Evolutionary conservation across 2,888 invertebrate species (phyloP), one percentile per base, ranked within the genome.

Genomic region (Nephrocerus scutellatus): DNA sequence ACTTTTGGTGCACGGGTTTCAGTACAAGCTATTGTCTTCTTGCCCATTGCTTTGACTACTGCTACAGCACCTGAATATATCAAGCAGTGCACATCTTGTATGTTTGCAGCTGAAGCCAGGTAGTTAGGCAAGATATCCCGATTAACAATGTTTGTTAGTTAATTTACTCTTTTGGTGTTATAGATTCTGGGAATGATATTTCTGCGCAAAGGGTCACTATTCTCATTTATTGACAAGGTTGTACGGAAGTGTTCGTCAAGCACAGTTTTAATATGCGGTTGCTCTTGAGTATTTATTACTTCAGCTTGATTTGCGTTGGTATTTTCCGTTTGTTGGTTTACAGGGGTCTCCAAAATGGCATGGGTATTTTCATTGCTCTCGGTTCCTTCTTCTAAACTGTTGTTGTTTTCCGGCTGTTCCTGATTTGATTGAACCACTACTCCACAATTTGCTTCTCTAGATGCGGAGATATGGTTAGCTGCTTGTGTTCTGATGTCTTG

Each of bases 11-110:
- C 9, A n/a, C n/a, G n/a, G n/a, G n/a, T n/a, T n/a, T n/a, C n/a
- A n/a, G n/a, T n/a, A n/a, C n/a, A n/a, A 7, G 28, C 6, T 4
- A 16, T 9, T 9, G 5, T 15, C 10, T 28, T 15, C 4, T 8
- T 28, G 12, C 28, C 28, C 28, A 28, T 28, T 14, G 28, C 13
- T 28, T 18, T 28, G 15, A 28, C 28, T 28, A 28, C 13, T 12
- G 28, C 28, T 12, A 15, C 28, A 15, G 28, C 28, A 10, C 12
- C 28, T 5, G 18, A 5, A 9, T 28, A 28, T 12, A 28, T 28
- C 4, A 28, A 13, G 28, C 28, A 14, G 4, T 28, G 15, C 10
- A 28, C 13, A 4, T 28, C 6, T 5, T 28, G 12, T 12, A 28
- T 14, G 10, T 28, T 15, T 8, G 5, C 18, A 10, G 15, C 28